Conservation (phyloP, 2,797 vertebrate species). For the Enteromius anoplus region DNA sequence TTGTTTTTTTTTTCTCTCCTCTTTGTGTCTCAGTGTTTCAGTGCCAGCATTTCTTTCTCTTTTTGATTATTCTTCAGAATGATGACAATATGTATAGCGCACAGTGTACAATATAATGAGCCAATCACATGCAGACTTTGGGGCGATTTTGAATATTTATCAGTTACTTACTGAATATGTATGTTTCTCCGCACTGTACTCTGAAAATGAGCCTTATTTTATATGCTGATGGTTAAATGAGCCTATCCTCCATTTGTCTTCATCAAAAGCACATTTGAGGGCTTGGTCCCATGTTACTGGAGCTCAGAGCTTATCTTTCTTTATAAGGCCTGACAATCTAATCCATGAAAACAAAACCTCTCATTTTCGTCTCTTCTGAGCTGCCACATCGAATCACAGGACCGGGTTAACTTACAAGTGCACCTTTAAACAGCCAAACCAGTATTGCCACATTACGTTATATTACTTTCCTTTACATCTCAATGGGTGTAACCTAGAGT, state of each 20-base stretch:
- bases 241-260: slow-evolving; percentile 60
- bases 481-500: background rate
- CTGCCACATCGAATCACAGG: slow-evolving; percentile 56
- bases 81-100: slow-evolving; percentile 43
- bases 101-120: slow-evolving; percentile 45
- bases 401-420: slow-evolving; percentile 49
- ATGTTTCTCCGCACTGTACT: slow-evolving; percentile 53
- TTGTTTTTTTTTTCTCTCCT: background rate
- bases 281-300: slow-evolving; percentile 55
- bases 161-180: slow-evolving; percentile 54
- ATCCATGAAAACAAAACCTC: slow-evolving; percentile 62
- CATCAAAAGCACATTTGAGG: slow-evolving; percentile 64
- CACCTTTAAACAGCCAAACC: slow-evolving; percentile 47
- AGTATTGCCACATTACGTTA: slow-evolving; percentile 26
- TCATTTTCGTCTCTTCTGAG: slow-evolving; percentile 51
- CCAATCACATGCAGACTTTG: slow-evolving; percentile 47
- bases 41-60: slow-evolving; percentile 1
- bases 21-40: slow-evolving; percentile 9
- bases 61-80: slow-evolving; percentile 41
- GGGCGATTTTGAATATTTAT: slow-evolving; percentile 60
- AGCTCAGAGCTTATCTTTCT: slow-evolving; percentile 58
- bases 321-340: slow-evolving; percentile 62
- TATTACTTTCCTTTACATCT: background rate
- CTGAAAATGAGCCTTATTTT: slow-evolving; percentile 57
- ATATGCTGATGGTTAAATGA: slow-evolving; percentile 59